These are phyloP conservation scores for Melanerpes aurifrons DNA, from an alignment of 2,113 vertebrate species.

Conservation along the genomic window DNA sequence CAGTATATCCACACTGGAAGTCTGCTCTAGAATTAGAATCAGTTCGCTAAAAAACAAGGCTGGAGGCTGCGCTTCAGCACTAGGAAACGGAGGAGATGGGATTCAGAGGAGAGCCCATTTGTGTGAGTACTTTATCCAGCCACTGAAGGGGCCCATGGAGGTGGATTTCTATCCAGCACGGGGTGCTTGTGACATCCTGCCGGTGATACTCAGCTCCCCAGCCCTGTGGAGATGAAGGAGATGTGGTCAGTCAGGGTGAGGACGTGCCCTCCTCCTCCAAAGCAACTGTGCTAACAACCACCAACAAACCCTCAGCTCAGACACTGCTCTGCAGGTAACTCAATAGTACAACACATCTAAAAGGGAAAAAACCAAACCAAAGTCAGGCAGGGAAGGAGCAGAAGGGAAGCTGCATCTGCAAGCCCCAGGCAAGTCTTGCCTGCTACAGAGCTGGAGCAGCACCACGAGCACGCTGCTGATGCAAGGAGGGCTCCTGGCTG, in stretches of 20 bases:
- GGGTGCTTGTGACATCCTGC: conserved; percentile 97
- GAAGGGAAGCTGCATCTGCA: not conserved
- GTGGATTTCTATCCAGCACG: conserved; percentile 98
- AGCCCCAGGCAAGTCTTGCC: not conserved
- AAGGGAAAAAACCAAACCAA: not conserved
- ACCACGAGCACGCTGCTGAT: rapidly evolving
- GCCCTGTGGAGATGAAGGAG: conserved; percentile 79
- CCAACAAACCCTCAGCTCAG: not conserved
- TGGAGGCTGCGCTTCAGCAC: conserved; percentile 76
- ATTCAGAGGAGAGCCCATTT: conserved; percentile 97
- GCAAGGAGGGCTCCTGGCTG: not conserved
- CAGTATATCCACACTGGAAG: conserved; percentile 80
- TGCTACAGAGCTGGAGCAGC: not conserved
- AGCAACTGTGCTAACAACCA: not conserved
- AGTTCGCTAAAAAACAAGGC: conserved; percentile 71
- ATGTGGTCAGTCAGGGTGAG: not conserved
- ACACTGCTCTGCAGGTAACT: not conserved
- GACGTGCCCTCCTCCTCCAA: not conserved
- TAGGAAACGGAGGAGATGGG: conserved; percentile 98
- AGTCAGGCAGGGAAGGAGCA: not conserved
- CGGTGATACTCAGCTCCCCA: conserved; percentile 98
- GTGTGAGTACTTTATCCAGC: conserved; percentile 99
- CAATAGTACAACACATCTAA: not conserved
- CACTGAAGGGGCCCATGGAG: conserved; percentile 97
- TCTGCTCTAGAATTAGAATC: conserved; percentile 78